These are phyloP conservation scores for Anagyrus pseudococci DNA, from an alignment of 2,888 invertebrate species.

Conservation along the genomic window DNA sequence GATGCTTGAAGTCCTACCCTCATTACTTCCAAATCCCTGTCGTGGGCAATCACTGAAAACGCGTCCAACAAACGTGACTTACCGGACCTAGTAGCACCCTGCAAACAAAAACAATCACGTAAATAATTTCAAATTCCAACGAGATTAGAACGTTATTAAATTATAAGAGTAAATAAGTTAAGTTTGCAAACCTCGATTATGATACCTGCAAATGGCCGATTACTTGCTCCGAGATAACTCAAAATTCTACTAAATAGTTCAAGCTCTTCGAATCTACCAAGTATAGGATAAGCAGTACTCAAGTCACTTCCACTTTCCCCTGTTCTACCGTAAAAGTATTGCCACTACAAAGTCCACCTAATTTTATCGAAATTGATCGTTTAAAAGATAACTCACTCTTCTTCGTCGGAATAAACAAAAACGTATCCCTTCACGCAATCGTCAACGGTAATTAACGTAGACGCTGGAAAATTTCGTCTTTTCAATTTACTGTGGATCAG, in stretches of 20 bases:
- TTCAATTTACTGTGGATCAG: conserved; percentile 66
- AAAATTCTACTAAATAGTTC: conserved; percentile 57
- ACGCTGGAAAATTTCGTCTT: conserved; percentile 61
- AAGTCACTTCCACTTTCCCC: too few species aligned
- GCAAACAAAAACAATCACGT: neutral
- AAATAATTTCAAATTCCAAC: too few species aligned
- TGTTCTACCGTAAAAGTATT: too few species aligned
- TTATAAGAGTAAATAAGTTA: conserved; percentile 1
- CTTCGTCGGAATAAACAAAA: conserved; percentile 1
- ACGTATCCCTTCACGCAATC: conserved; percentile 16
- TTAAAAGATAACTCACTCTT: conserved; percentile 14
- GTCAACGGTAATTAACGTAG: conserved; percentile 41
- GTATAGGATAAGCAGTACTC: conserved; percentile 55
- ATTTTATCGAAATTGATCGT: neutral
- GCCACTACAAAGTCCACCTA: too few species aligned
- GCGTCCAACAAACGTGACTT: conserved; percentile 68
- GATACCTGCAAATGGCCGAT: conserved; percentile 64
- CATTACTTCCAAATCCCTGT: conserved; percentile 41
- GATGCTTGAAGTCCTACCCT: conserved; percentile 41
- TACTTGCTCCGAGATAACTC: conserved; percentile 46
- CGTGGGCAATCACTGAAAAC: conserved; percentile 51
- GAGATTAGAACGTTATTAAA: too few species aligned
- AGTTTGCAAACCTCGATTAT: conserved; percentile 59
- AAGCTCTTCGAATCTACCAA: conserved; percentile 64
- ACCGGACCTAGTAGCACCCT: conserved; percentile 66